phyloP scores from a whole-genome alignment of 2,888 invertebrate genomes.

The Drosophila mimetica region DNA sequence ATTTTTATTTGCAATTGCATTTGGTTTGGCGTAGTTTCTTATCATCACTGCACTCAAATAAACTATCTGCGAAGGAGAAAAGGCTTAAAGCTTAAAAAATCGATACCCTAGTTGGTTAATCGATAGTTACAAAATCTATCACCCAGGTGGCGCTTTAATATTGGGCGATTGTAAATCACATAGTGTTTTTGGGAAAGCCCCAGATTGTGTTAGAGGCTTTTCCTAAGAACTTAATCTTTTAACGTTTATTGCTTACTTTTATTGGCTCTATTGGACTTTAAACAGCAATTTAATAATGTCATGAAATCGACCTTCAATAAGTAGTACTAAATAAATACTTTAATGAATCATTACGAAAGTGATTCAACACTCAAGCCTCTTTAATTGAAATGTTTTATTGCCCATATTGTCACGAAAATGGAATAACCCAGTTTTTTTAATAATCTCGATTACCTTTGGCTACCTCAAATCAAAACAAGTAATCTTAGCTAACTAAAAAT shows the following conservation, averaged over 20 bases:
- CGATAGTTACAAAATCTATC: slow-evolving; percentile 20
- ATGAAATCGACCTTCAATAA: neutral
- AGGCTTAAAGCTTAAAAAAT: slow-evolving; percentile 12
- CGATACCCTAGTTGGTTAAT: slow-evolving; percentile 8
- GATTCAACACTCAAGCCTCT: neutral
- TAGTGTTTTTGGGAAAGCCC: slow-evolving; percentile 10
- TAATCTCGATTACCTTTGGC: neutral
- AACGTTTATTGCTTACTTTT: neutral
- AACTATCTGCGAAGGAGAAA: slow-evolving; percentile 5
- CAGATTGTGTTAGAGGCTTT: slow-evolving; percentile 16
- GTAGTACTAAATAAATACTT: neutral
- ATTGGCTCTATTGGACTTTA: slow-evolving; percentile 11
- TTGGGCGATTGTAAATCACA: slow-evolving; percentile 20
- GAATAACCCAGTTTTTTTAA: slow-evolving; percentile 6
- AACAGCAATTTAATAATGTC: slow-evolving; percentile 1
- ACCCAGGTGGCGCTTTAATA: slow-evolving; percentile 5
- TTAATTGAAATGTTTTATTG: too few species aligned
- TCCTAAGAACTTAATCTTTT: slow-evolving; percentile 26
- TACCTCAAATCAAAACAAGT: neutral
- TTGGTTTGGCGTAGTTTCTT: neutral
- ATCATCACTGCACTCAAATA: slow-evolving; percentile 1
- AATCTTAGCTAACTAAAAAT: neutral
- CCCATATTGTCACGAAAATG: neutral
- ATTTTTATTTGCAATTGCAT: neutral
- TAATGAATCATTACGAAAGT: neutral